Base-by-base conservation (phyloP, 1,140 invertebrate species). In the Drosophila santomea region DNA sequence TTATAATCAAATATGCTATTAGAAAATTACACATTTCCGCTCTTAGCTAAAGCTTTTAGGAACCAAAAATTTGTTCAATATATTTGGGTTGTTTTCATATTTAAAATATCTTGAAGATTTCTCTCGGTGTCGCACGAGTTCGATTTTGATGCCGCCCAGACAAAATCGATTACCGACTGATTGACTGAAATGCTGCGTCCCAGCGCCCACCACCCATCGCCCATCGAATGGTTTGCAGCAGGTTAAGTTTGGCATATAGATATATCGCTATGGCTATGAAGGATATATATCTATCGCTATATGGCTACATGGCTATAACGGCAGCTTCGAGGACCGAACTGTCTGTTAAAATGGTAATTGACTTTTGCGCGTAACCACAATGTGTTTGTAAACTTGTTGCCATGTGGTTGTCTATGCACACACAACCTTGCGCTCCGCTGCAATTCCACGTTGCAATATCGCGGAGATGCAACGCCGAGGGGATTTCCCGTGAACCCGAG, bases 311-410 rank as follows among this genome's bases (percentile, higher is more conserved):
- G 32, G 32, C 32, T 32, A 32, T 32, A 32, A 39, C 38, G 20
- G 55, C 57, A 62, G 58, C 48, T 39, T 69, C 43, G 64, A 36
- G 43, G 44, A 75, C 80, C 43, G 67, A 41, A 75, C 80, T 83
- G 73, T 51, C 83, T 69, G 82, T 86, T 86, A 88, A 86, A 86
- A 83, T 86, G 83, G 83, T 86, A 86, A 86, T 86, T 86, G 83
- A 86, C 83, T 86, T 86, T 86, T 86, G 78, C 79, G 83, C 84
- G 67, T 67, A 79, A 86, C 83, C 83, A 84, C 83, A 86, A 80
- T 86, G 83, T 89, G 84, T 86, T 85, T 82, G 83, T 79, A 86
- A 79, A 86, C 82, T 86, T 86, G 82, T 86, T 86, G 82, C 84
- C 83, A 72, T 74, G 69, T 79, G 55, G 51, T 60, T 64, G 51